Evolutionary conservation across 2,797 vertebrate species (phyloP).

Genomic region (Anas georgica): DNA sequence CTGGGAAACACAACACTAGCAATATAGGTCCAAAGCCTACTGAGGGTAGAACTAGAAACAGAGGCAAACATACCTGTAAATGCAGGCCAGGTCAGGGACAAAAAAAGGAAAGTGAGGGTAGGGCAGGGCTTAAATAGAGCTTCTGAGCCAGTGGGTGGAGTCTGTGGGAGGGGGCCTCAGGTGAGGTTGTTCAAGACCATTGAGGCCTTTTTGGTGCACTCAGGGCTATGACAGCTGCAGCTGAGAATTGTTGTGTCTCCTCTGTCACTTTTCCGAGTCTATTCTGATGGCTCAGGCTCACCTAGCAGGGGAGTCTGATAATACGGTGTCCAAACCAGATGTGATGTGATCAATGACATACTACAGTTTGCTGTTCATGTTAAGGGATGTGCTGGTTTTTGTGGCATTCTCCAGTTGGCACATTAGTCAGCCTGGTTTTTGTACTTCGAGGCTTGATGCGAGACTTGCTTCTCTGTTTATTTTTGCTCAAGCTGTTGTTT

Average conservation of each 20-base stretch:
- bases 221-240: background rate
- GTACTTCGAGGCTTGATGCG: background rate
- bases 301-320: background rate
- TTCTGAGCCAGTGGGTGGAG: background rate
- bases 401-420: background rate
- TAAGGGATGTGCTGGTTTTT: background rate
- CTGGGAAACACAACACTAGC: background rate
- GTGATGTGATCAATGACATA: accelerated
- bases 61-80: accelerated
- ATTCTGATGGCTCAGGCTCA: background rate
- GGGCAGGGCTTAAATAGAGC: background rate
- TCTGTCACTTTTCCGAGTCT: accelerated
- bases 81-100: too few relatives aligned
- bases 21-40: background rate
- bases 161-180: accelerated
- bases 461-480: conserved; percentile 1
- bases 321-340: accelerated
- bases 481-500: conserved; percentile 5
- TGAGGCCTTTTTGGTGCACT: accelerated
- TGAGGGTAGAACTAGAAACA: background rate
- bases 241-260: background rate
- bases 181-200: background rate
- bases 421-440: accelerated
- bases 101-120: too few relatives aligned
- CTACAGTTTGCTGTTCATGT: accelerated